Percentiles rank a stretch among this genome's conserved stretches.
Conservation (phyloP, 1,140 invertebrate species). For the Trachymyrmex cornetzi region DNA sequence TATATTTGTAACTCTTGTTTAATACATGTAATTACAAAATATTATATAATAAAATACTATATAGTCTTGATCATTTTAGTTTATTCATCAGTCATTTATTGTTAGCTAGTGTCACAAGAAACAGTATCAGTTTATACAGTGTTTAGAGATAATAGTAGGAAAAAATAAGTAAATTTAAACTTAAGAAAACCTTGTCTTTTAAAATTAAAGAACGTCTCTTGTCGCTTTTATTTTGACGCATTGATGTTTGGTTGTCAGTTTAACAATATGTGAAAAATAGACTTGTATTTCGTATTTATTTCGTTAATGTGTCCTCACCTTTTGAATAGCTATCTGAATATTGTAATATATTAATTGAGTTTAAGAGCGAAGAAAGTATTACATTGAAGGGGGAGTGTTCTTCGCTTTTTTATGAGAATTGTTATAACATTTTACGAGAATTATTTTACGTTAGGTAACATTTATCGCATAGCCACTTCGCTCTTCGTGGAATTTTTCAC, state of each 20-base stretch:
- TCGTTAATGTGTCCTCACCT: neutral
- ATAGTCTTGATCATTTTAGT: neutral
- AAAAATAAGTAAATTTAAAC: neutral
- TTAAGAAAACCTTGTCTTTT: neutral
- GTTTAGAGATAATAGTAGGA: neutral
- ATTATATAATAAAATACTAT: neutral
- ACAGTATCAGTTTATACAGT: neutral
- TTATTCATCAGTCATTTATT: neutral
- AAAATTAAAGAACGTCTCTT: neutral
- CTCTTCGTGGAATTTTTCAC: conserved; percentile 69
- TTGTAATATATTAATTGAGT: neutral
- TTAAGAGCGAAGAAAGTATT: neutral
- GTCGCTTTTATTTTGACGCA: neutral
- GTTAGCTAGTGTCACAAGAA: neutral
- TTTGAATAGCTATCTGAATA: neutral
- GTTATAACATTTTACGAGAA: neutral
- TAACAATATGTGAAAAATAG: neutral
- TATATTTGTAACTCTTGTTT: neutral
- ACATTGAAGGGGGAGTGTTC: no score
- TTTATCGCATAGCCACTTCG: conserved; percentile 61
- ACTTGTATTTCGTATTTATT: neutral
- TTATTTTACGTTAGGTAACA: conserved; percentile 48
- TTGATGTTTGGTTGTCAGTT: neutral
- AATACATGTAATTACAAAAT: neutral
- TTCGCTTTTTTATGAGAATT: neutral